Evolutionary conservation across 2,888 invertebrate genomes (phyloP), one percentile per base, ranked within the genome.

Genomic region (Ichneumoninae sp.): DNA sequence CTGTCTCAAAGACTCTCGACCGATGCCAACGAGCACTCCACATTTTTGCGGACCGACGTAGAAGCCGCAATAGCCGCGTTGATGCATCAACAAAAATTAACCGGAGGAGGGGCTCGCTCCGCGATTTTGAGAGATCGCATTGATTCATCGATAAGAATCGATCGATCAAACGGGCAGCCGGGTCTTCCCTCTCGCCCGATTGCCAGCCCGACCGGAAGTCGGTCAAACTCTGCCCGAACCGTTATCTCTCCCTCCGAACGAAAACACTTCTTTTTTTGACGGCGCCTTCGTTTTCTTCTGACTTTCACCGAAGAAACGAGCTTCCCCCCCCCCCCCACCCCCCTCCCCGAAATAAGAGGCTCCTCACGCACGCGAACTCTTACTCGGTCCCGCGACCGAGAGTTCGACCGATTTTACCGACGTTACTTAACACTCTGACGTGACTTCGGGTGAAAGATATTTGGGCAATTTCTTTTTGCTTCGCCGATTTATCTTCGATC

Each of bases 171-270:
- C 62, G 74, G 57, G 74, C 69, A 26, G 60, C 69, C 69, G 7
- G 7, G 54, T 84, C 69, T 86, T 78, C 71, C 44, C 78, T 72
- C 75, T 81, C 71, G 40, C 33, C 19, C 26, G 76, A 40, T 62
- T 50, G 40, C 66, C 8, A 22, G 65, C 47, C 16, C 65, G 70
- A 81, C 81, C 84, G 84, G 84, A 84, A 84, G 81, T 84, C 81
- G 81, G 78, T 74, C 84, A 78, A 84, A 83, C 80, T 76, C 83
- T 68, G 80, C 65, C 66, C 70, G 44, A 81, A 81, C 62, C 83
- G 83, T 77, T 84, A 84, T 81, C 78, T 80, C 65, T 33, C 62
- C 26, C 69, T 69, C 75, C 22, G 52, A 70, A 50, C 71, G 65
- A 83, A 83, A 79, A 65, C 72, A 26, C 74, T 33, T 54, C 70